Evolutionary conservation across 2,888 invertebrate species (phyloP).

Genomic region (Carterocephalus palaemon): DNA sequence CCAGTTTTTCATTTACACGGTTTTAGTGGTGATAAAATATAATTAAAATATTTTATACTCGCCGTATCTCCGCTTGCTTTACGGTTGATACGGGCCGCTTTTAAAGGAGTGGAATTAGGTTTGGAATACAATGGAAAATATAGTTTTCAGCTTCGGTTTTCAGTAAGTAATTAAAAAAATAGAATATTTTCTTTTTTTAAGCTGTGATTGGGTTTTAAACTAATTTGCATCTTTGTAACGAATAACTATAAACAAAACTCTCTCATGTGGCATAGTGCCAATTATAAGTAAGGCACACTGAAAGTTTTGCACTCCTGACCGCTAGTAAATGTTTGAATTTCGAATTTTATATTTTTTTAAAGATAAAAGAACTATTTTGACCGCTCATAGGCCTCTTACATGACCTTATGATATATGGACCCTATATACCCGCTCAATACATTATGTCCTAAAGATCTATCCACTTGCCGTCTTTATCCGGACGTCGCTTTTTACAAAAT

Average conservation of each 20-base stretch:
- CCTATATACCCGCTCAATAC: neutral
- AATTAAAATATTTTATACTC: conserved; percentile 78
- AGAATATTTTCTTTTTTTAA: neutral
- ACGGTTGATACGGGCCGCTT: conserved; percentile 57
- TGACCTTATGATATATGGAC: neutral
- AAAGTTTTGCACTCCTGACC: neutral
- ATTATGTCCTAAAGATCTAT: neutral
- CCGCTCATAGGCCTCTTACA: neutral
- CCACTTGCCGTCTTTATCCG: neutral
- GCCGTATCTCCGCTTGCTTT: conserved; percentile 67
- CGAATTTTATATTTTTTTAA: no score
- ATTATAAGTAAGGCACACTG: neutral
- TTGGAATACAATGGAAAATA: conserved; percentile 38
- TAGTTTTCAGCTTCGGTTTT: conserved; percentile 2
- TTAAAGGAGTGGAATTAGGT: conserved; percentile 50
- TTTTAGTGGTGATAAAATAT: conserved; percentile 77
- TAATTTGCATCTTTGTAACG: neutral
- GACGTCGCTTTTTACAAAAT: neutral
- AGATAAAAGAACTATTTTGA: neutral
- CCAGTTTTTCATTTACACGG: conserved; percentile 78
- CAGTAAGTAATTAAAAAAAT: neutral
- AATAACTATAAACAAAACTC: neutral
- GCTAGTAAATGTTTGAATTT: neutral
- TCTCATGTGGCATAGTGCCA: neutral
- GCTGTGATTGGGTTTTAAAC: neutral